Evolutionary conservation across 1,140 invertebrate species (phyloP).

Genomic region (Bactericera cockerelli): DNA sequence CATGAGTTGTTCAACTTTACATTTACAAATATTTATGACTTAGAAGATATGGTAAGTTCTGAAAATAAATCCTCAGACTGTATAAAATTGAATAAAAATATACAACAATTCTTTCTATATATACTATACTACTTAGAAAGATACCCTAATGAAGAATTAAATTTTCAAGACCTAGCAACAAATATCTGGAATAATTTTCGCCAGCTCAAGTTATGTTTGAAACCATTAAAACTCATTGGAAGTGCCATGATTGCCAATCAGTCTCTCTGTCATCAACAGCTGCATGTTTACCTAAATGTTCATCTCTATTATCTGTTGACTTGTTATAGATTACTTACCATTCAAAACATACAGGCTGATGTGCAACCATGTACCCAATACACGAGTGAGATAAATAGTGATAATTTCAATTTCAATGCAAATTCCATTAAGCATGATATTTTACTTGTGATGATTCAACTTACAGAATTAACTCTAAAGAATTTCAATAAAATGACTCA

Average conservation of each 20-base stretch:
- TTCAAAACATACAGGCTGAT: background rate
- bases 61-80: no score
- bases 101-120: no score
- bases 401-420: background rate
- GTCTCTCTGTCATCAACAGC: background rate
- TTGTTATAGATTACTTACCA: background rate
- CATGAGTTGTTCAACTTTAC: no score
- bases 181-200: no score
- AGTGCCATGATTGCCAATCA: background rate
- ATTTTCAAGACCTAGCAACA: no score
- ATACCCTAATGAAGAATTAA: no score
- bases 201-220: background rate
- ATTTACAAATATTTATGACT: no score
- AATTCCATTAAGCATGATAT: background rate
- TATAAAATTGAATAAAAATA: no score
- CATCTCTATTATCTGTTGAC: background rate
- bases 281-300: background rate
- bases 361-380: background rate
- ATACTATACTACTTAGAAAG: no score
- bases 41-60: no score
- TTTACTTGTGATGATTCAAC: background rate
- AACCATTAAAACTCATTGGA: background rate
- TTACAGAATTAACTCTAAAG: background rate
- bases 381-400: background rate
- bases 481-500: slow-evolving; percentile 1